A percentile compares a stretch with the other conserved stretches of the same genome.
These are phyloP conservation scores for Eristalis arbustorum DNA, from an alignment of 2,888 invertebrate genomes.

Conservation along the genomic window DNA sequence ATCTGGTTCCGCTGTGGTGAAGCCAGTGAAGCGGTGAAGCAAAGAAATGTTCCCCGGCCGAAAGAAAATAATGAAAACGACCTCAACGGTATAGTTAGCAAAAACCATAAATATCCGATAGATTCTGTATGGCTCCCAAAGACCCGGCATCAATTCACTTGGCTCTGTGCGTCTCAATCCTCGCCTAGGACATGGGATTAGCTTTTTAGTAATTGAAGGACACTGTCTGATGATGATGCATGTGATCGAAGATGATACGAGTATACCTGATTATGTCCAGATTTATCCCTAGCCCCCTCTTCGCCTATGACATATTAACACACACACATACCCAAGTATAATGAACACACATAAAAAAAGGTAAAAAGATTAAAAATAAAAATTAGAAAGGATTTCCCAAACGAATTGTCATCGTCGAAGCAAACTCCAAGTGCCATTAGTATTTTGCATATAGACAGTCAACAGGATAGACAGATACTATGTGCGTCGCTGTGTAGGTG, in stretches of 20 bases:
- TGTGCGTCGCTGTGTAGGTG: slow-evolving; percentile 64
- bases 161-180: background rate
- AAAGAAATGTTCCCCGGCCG: slow-evolving; percentile 67
- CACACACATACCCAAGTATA: background rate
- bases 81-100: slow-evolving; percentile 78
- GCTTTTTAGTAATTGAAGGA: background rate
- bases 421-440: slow-evolving; percentile 68
- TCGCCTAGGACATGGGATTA: background rate
- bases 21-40: background rate
- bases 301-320: slow-evolving; percentile 42
- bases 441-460: slow-evolving; percentile 54
- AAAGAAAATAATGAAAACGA: slow-evolving; percentile 78
- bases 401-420: slow-evolving; percentile 65
- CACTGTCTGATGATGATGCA: background rate
- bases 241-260: background rate
- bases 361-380: slow-evolving; percentile 35
- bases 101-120: slow-evolving; percentile 78
- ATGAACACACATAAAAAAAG: slow-evolving; percentile 1
- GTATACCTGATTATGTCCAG: background rate
- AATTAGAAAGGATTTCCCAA: slow-evolving; percentile 69
- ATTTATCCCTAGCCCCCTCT: background rate
- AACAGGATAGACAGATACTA: slow-evolving; percentile 69
- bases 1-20: background rate
- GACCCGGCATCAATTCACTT: background rate
- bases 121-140: slow-evolving; percentile 68